A percentile compares a stretch with the other conserved stretches of the same genome.
These are phyloP conservation scores for Rhinella marina DNA, from an alignment of 2,797 vertebrate genomes.

Conservation along the genomic window DNA sequence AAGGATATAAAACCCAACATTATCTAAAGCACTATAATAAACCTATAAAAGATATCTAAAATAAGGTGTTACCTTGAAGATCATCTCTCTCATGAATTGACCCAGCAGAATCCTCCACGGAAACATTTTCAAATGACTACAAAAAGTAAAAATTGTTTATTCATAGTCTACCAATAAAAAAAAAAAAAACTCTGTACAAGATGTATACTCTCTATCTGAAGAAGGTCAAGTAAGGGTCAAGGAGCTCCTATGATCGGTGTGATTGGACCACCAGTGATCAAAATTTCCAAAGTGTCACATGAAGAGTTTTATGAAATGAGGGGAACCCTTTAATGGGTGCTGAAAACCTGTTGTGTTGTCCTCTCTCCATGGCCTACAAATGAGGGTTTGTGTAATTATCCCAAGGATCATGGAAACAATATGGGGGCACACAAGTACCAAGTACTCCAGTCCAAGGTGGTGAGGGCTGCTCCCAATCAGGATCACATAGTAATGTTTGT, in stretches of 20 bases:
- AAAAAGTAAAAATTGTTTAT: constrained; percentile 36
- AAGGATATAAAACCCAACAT: background rate
- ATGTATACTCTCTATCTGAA: too few species aligned
- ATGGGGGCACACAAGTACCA: background rate
- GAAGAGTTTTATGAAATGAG: too few species aligned
- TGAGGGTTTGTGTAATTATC: too few species aligned
- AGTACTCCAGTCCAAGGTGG: background rate
- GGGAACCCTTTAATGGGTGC: background rate
- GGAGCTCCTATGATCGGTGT: too few species aligned
- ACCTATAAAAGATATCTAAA: background rate
- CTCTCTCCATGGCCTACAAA: too few species aligned
- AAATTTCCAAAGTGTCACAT: too few species aligned
- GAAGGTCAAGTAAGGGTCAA: too few species aligned
- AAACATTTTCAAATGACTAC: constrained; percentile 94
- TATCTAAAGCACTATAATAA: background rate
- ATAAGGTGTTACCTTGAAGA: constrained; percentile 74
- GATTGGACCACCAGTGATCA: too few species aligned
- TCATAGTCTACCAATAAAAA: background rate
- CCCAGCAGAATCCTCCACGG: constrained; percentile 86
- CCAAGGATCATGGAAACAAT: background rate
- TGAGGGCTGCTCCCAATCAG: background rate
- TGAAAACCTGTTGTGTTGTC: background rate
- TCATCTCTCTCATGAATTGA: constrained; percentile 91
- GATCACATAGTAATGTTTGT: background rate
- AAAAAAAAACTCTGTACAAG: too few species aligned